A percentile compares a stretch with the other conserved stretches of the same genome.
phyloP scores from a whole-genome alignment of 2,113 vertebrate species.

The Leucoraja erinaceus region DNA sequence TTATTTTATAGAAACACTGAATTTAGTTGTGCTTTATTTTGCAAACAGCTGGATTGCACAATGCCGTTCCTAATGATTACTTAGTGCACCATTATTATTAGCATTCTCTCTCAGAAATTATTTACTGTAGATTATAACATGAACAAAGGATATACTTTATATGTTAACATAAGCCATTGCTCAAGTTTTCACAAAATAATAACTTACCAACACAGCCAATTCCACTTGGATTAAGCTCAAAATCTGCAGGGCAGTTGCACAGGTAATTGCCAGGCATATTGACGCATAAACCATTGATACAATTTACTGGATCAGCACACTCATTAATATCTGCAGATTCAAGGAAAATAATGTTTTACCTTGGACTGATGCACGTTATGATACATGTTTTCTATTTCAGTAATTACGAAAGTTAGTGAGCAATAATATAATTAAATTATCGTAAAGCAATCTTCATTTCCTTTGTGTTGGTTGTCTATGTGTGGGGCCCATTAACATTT shows the following conservation, averaged over 20 bases:
- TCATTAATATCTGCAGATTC: constrained; percentile 65
- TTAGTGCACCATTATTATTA: neutral
- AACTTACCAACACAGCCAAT: constrained; percentile 75
- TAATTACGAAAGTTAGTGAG: neutral
- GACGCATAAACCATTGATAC: constrained; percentile 73
- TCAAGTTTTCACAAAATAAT: constrained; percentile 7
- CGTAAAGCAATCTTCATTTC: neutral
- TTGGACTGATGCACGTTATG: neutral
- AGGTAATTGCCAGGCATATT: constrained; percentile 73
- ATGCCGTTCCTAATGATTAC: neutral
- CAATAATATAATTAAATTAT: neutral
- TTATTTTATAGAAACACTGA: neutral
- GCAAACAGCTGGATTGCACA: neutral
- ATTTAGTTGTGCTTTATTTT: neutral
- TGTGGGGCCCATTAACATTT: too few relatives aligned
- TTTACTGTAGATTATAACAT: neutral
- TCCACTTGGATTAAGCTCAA: constrained; percentile 73
- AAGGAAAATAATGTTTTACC: neutral
- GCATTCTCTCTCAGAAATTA: neutral
- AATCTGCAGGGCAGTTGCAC: constrained; percentile 73
- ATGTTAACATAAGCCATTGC: neutral
- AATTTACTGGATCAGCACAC: constrained; percentile 73
- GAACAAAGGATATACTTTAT: neutral
- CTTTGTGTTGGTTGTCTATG: too few relatives aligned
- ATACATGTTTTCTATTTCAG: neutral